Evolutionary conservation across 2,888 invertebrate genomes (phyloP).

Genomic region (Acanthoscelides obtectus): DNA sequence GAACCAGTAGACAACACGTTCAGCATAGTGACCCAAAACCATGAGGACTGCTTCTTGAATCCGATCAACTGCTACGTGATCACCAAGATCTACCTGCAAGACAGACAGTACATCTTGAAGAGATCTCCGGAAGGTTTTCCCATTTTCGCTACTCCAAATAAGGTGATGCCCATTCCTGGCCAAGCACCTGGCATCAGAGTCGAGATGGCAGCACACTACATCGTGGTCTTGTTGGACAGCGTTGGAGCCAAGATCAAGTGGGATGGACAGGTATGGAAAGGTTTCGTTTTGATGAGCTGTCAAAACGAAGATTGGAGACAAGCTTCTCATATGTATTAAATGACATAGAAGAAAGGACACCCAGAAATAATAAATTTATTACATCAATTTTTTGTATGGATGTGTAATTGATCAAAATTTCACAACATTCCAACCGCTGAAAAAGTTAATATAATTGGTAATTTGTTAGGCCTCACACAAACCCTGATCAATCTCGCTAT

Average conservation of each 20-base stretch:
- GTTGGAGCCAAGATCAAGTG: constrained; percentile 68
- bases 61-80: constrained; percentile 49
- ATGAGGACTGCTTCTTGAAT: constrained; percentile 50
- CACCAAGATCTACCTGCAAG: constrained; percentile 66
- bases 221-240: constrained; percentile 64
- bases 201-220: constrained; percentile 65
- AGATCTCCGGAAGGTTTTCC: constrained; percentile 32
- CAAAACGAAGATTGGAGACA: too few species aligned
- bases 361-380: too few species aligned
- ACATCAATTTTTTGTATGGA: too few species aligned
- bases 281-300: too few species aligned
- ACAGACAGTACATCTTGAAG: constrained; percentile 61
- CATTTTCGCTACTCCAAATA: constrained; percentile 32
- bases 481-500: too few species aligned
- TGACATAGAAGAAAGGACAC: too few species aligned
- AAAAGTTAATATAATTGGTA: too few species aligned
- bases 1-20: constrained; percentile 69
- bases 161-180: constrained; percentile 62
- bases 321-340: too few species aligned
- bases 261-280: constrained; percentile 59
- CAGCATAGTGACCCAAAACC: constrained; percentile 58
- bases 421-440: too few species aligned
- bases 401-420: too few species aligned
- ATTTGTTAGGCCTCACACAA: too few species aligned
- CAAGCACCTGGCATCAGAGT: constrained; percentile 69